phyloP scores from a whole-genome alignment of 2,797 vertebrate species.

The Pogoniulus pusillus region DNA sequence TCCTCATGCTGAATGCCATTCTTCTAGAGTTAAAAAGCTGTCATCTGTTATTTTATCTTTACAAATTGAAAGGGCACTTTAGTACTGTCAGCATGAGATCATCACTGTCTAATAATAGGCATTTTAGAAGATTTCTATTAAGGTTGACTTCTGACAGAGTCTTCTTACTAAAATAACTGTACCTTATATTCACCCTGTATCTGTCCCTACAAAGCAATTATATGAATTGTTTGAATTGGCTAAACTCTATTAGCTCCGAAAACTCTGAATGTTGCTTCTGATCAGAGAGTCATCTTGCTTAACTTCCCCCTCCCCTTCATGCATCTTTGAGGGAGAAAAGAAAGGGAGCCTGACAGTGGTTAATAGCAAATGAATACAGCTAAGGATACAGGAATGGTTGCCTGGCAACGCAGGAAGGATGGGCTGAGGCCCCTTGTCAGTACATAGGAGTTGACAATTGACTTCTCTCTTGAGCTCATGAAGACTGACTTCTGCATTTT shows the following conservation, averaged over 20 bases:
- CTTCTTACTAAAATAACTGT: background rate
- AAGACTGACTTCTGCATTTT: background rate
- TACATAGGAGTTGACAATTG: background rate
- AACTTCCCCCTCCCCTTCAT: background rate
- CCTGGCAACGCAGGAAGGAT: slow-evolving; percentile 53
- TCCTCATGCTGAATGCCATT: background rate
- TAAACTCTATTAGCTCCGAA: slow-evolving; percentile 34
- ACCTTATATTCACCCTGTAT: background rate
- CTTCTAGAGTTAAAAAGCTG: background rate
- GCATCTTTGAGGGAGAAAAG: background rate
- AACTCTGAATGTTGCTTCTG: slow-evolving; percentile 16
- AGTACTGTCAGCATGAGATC: background rate
- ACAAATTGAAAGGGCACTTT: background rate
- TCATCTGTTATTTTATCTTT: background rate
- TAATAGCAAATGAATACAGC: slow-evolving; percentile 54
- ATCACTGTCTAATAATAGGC: background rate
- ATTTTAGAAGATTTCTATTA: slow-evolving; percentile 26
- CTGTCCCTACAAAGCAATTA: slow-evolving; percentile 3
- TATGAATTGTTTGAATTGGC: background rate
- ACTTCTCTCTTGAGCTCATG: slow-evolving; percentile 16
- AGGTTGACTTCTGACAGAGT: background rate
- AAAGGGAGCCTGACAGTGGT: slow-evolving; percentile 34
- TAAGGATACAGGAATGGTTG: slow-evolving; percentile 41
- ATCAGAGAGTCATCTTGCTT: slow-evolving; percentile 53
- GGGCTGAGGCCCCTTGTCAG: slow-evolving; percentile 16